phyloP scores from a whole-genome alignment of 2,113 vertebrate species.

The Cettia cetti region DNA sequence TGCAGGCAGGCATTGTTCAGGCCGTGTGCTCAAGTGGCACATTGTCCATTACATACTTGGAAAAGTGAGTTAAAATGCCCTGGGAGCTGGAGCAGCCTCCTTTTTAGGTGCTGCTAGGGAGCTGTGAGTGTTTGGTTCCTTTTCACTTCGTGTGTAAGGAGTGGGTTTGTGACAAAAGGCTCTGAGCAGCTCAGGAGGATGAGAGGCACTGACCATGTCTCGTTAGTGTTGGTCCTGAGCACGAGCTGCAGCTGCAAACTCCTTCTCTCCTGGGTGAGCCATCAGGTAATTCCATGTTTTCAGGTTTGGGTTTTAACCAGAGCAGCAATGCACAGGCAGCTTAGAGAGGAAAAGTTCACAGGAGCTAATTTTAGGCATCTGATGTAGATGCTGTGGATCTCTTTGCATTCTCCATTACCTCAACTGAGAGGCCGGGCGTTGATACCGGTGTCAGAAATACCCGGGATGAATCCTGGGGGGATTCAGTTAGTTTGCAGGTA shows the following conservation, averaged over 20 bases:
- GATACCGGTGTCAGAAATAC: background rate
- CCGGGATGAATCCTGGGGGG: background rate
- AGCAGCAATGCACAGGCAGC: background rate
- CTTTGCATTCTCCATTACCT: slow-evolving; percentile 29
- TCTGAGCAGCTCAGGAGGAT: background rate
- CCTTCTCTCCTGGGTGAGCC: background rate
- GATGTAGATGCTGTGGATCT: background rate
- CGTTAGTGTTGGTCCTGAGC: background rate
- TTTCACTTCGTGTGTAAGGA: background rate
- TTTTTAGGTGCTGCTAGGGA: background rate
- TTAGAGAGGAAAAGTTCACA: slow-evolving; percentile 5
- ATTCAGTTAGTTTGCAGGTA: background rate
- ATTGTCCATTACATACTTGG: accelerated
- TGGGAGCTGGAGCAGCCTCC: background rate
- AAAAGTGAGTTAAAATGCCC: background rate
- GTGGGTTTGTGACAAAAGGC: background rate
- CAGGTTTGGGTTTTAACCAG: background rate
- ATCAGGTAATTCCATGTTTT: background rate
- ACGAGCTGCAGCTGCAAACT: background rate
- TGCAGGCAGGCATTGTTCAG: background rate
- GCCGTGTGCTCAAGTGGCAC: background rate
- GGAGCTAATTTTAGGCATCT: slow-evolving; percentile 19
- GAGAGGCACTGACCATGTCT: background rate
- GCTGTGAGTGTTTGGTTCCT: background rate
- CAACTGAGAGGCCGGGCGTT: background rate